phyloP scores from a whole-genome alignment of 2,888 invertebrate species.

The Lasius fuliginosus region DNA sequence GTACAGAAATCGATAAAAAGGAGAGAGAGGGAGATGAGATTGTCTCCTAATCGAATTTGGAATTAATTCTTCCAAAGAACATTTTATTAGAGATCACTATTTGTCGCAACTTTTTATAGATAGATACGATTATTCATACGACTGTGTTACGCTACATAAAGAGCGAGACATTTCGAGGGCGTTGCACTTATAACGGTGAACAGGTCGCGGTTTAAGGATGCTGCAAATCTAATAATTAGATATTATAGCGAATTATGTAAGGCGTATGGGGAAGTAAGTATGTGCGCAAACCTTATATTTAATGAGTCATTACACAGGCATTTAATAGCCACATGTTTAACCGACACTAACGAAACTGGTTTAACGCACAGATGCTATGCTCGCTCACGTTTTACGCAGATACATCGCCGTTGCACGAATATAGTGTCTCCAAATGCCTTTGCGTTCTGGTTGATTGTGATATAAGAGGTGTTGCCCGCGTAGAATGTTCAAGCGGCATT shows the following conservation, averaged over 20 bases:
- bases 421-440: constrained; percentile 35
- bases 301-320: constrained; percentile 39
- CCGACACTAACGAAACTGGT: constrained; percentile 41
- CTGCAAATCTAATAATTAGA: background rate
- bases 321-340: constrained; percentile 15
- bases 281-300: background rate
- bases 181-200: background rate
- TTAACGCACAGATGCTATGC: constrained; percentile 30
- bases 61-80: background rate
- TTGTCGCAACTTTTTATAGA: background rate
- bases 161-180: background rate
- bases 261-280: background rate
- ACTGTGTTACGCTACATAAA: background rate
- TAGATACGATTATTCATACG: background rate
- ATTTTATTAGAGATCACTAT: background rate
- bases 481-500: constrained; percentile 15
- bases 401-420: background rate
- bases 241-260: constrained; percentile 15
- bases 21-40: background rate
- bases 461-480: constrained; percentile 28
- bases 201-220: background rate
- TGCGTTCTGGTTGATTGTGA: constrained; percentile 39
- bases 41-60: background rate
- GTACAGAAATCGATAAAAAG: too few relatives aligned
- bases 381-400: constrained; percentile 5